Evolutionary conservation across 2,113 vertebrate species (phyloP).

Genomic region (Carassius carassius): DNA sequence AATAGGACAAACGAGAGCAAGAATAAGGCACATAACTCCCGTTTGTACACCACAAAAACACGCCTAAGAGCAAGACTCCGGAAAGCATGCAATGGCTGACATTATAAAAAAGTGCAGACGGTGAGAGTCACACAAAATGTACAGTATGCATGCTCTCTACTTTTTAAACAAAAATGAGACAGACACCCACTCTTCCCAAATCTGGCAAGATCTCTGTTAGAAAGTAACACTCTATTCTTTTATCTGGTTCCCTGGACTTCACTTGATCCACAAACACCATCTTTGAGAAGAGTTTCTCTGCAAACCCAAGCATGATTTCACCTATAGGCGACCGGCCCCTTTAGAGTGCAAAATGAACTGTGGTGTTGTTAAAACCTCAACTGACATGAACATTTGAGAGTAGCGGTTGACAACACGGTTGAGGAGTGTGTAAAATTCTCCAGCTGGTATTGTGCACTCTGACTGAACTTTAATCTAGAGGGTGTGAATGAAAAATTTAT

Average conservation of each 20-base stretch:
- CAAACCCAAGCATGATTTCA: constrained; percentile 57
- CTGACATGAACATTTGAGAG: not conserved
- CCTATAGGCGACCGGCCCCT: not conserved
- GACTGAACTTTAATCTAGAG: constrained; percentile 48
- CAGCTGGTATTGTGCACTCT: constrained; percentile 47
- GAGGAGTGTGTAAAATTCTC: constrained; percentile 46
- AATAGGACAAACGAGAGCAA: not conserved
- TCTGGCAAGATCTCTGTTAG: constrained; percentile 62
- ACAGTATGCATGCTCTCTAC: constrained; percentile 44
- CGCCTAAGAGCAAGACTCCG: not conserved
- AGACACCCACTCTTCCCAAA: constrained; percentile 64
- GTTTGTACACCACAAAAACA: not conserved
- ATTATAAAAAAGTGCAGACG: constrained; percentile 40
- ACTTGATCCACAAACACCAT: constrained; percentile 70
- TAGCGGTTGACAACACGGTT: constrained; percentile 47
- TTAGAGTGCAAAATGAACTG: constrained; percentile 23
- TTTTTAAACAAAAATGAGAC: constrained; percentile 77
- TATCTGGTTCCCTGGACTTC: constrained; percentile 69
- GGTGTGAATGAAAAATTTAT: constrained; percentile 56
- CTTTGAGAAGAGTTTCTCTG: constrained; percentile 60
- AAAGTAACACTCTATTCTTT: constrained; percentile 71
- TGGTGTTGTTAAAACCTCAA: not conserved
- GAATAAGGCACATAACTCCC: not conserved
- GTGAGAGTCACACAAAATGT: constrained; percentile 67
- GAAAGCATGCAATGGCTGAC: not conserved